Conservation (phyloP, 2,113 vertebrate genomes). For the Genyomyrus donnyi region DNA sequence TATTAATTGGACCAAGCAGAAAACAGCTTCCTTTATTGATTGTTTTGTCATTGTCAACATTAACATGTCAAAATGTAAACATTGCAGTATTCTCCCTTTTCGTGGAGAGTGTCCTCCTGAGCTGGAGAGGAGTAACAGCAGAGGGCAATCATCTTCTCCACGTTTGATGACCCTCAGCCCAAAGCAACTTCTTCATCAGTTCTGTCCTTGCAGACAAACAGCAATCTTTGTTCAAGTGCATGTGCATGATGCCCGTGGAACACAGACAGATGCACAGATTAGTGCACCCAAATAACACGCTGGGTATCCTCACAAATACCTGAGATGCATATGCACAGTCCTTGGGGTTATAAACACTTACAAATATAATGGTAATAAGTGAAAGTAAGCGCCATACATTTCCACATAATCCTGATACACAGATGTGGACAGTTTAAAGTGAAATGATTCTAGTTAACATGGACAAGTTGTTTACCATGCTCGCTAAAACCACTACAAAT, state of each 20-base stretch:
- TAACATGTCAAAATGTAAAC: slow-evolving; percentile 10
- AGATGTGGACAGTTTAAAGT: neutral
- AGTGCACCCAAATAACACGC: neutral
- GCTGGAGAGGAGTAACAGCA: neutral
- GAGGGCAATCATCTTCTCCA: neutral
- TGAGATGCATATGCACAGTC: neutral
- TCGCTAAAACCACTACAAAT: neutral
- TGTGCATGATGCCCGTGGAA: neutral
- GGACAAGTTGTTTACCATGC: neutral
- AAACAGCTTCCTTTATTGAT: neutral
- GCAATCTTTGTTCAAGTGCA: neutral
- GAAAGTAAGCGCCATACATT: neutral
- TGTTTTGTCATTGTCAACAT: neutral
- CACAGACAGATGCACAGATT: neutral
- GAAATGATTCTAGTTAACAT: neutral
- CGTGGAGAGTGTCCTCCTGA: neutral
- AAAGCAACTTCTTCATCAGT: neutral
- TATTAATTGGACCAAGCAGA: neutral
- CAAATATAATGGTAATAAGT: neutral
- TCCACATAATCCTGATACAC: neutral
- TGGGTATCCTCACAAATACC: neutral
- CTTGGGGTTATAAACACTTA: neutral
- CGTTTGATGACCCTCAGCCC: neutral
- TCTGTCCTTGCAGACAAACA: neutral
- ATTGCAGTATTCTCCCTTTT: neutral